phyloP scores from a whole-genome alignment of 2,888 invertebrate species.

The Baccha elongata region DNA sequence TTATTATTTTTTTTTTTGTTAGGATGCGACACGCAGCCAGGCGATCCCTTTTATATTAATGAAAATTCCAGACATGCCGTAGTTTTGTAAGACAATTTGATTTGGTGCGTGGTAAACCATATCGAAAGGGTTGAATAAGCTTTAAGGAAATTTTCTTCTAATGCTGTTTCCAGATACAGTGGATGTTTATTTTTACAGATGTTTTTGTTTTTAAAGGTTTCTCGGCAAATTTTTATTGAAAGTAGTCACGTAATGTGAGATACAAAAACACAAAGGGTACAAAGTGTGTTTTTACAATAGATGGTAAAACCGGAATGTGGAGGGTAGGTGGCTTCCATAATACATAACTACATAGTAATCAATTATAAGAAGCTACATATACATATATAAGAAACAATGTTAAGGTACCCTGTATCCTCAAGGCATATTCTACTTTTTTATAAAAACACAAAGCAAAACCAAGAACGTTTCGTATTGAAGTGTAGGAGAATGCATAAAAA shows the following conservation, averaged over 20 bases:
- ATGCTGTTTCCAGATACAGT: slow-evolving; percentile 13
- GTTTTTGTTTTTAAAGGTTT: slow-evolving; percentile 43
- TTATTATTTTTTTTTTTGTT: not conserved
- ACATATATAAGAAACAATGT: slow-evolving; percentile 25
- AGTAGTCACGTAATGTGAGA: slow-evolving; percentile 48
- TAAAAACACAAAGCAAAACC: not conserved
- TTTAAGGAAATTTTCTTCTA: slow-evolving; percentile 32
- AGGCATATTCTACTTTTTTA: not conserved
- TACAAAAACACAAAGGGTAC: slow-evolving; percentile 17
- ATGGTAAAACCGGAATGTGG: not conserved
- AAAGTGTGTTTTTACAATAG: slow-evolving; percentile 49
- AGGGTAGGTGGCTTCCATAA: not conserved
- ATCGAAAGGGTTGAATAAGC: slow-evolving; percentile 64
- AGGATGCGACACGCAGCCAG: slow-evolving; percentile 49
- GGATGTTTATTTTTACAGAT: slow-evolving; percentile 62
- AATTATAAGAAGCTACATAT: slow-evolving; percentile 17
- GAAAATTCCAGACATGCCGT: slow-evolving; percentile 72
- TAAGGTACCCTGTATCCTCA: not conserved
- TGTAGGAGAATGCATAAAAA: slow-evolving; percentile 15
- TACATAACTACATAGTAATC: not conserved
- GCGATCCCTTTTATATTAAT: slow-evolving; percentile 61
- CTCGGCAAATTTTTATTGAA: slow-evolving; percentile 54
- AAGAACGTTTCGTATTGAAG: not conserved
- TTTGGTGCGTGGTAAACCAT: slow-evolving; percentile 64
- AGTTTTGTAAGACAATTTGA: slow-evolving; percentile 70